These are phyloP conservation scores for Tricholauxania praeusta DNA, from an alignment of 2,888 invertebrate species.

Conservation along the genomic window DNA sequence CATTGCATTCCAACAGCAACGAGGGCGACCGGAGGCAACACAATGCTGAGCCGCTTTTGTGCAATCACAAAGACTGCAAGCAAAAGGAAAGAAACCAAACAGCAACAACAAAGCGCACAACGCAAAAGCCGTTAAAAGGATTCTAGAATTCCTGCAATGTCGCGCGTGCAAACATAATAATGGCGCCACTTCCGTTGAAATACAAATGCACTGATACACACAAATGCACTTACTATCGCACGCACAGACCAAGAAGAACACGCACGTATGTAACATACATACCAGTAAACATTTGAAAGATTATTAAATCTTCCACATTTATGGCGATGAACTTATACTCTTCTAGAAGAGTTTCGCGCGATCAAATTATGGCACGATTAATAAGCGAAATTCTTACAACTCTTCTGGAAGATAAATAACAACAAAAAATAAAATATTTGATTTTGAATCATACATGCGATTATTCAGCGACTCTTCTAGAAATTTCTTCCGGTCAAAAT, in stretches of 20 bases:
- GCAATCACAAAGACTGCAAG: constrained; percentile 12
- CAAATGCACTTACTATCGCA: constrained; percentile 29
- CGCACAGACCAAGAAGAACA: not conserved
- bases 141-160: constrained; percentile 41
- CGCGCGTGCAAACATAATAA: constrained; percentile 45
- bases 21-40: not conserved
- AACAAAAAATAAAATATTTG: too few species aligned
- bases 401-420: too few species aligned
- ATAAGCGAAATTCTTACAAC: too few species aligned
- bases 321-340: too few species aligned
- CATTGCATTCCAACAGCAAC: too few species aligned
- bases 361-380: too few species aligned
- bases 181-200: constrained; percentile 44
- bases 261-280: not conserved
- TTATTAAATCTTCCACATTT: too few species aligned
- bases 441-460: too few species aligned
- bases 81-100: not conserved
- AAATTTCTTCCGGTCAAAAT: too few species aligned
- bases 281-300: too few species aligned
- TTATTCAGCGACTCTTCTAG: too few species aligned
- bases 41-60: constrained; percentile 18
- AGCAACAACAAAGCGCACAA: constrained; percentile 33
- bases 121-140: constrained; percentile 37
- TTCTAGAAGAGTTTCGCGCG: too few species aligned
- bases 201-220: constrained; percentile 1